Conservation (phyloP, 2,113 vertebrate species). For the Pardalotus punctatus region DNA sequence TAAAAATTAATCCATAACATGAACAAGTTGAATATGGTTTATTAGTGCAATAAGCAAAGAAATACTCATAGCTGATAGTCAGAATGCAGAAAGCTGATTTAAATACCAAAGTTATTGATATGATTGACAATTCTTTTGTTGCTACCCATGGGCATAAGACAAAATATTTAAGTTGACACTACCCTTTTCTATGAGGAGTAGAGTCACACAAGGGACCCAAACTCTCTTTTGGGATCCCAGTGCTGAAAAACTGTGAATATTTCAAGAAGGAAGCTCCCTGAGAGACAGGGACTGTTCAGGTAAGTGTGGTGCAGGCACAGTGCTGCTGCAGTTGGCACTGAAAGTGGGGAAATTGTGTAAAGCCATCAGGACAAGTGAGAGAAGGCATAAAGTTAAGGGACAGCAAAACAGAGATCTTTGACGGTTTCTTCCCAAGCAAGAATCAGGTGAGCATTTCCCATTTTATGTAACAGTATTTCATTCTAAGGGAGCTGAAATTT, state of each 20-base stretch:
- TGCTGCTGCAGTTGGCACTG: not conserved
- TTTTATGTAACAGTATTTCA: not conserved
- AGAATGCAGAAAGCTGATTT: not conserved
- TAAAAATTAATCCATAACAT: not conserved
- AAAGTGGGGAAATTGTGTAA: not conserved
- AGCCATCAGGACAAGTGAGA: not conserved
- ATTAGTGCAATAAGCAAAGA: not conserved
- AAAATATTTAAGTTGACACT: not conserved
- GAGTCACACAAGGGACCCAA: not conserved
- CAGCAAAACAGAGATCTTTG: not conserved
- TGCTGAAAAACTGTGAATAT: not conserved
- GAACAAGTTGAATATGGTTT: not conserved
- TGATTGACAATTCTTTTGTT: not conserved
- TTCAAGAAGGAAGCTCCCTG: not conserved
- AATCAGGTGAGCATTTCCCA: fast-evolving
- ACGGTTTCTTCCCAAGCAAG: not conserved
- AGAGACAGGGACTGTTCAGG: not conserved
- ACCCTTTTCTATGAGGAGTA: not conserved
- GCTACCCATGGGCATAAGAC: not conserved
- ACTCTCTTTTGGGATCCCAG: not conserved
- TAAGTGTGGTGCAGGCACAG: not conserved
- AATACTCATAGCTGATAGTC: not conserved
- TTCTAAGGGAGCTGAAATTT: not conserved
- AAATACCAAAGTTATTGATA: not conserved
- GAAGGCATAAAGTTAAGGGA: not conserved